Conservation (phyloP, 2,113 vertebrate species). For the Bettongia penicillata region DNA sequence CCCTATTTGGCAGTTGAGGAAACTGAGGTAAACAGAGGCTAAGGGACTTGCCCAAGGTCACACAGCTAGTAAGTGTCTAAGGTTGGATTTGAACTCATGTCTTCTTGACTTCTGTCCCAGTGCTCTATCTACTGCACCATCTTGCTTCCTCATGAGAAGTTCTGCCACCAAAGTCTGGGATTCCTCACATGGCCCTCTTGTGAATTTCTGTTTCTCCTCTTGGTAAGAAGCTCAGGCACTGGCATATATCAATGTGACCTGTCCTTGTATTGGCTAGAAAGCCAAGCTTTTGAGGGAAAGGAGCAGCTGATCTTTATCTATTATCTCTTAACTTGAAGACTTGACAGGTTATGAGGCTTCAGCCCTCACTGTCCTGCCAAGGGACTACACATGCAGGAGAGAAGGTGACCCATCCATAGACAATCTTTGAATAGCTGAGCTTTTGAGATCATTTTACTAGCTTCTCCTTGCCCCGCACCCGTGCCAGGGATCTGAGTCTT, state of each 20-base stretch:
- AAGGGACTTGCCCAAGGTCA: neutral
- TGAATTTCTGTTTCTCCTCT: neutral
- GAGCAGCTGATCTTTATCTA: neutral
- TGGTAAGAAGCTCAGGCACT: neutral
- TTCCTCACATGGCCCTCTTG: neutral
- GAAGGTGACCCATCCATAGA: neutral
- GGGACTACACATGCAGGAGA: neutral
- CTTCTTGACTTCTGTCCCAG: neutral
- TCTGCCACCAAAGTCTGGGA: neutral
- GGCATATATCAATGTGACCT: neutral
- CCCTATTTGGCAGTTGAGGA: neutral
- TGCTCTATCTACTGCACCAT: neutral
- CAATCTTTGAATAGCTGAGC: neutral
- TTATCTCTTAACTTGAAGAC: neutral
- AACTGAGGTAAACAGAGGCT: neutral
- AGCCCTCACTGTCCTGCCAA: neutral
- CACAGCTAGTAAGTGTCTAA: neutral
- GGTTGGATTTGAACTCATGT: neutral
- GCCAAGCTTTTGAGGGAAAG: neutral
- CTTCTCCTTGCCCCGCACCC: no score
- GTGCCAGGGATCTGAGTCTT: neutral
- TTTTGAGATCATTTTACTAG: neutral
- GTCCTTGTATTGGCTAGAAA: neutral
- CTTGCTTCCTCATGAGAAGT: neutral
- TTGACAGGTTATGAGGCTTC: neutral